These are phyloP conservation scores for Sebastes oblongus DNA, from an alignment of 2,797 vertebrate genomes.

Conservation along the genomic window DNA sequence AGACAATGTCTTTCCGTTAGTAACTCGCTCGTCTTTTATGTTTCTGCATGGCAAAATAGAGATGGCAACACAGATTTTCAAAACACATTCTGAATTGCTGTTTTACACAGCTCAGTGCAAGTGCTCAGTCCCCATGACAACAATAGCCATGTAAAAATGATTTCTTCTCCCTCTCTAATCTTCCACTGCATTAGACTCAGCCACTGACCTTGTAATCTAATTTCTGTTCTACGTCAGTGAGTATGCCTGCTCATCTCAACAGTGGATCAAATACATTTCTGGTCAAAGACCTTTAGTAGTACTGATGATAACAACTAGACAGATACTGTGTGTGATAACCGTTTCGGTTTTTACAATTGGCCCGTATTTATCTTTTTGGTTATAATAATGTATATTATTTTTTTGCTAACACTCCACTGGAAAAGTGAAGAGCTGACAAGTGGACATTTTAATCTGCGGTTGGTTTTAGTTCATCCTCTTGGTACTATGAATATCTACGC, in stretches of 20 bases:
- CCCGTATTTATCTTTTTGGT: not conserved
- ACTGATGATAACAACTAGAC: constrained; percentile 19
- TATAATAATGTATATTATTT: not conserved
- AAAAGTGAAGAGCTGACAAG: not conserved
- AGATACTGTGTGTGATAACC: not conserved
- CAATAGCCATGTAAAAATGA: constrained; percentile 57
- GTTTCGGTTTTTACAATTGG: not conserved
- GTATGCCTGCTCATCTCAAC: constrained; percentile 48
- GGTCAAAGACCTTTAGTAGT: constrained; percentile 42
- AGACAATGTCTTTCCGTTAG: not conserved
- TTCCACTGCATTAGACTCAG: constrained; percentile 62
- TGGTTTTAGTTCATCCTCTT: not conserved
- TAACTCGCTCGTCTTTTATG: not conserved
- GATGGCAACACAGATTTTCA: constrained; percentile 23
- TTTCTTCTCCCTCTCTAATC: constrained; percentile 58
- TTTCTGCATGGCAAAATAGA: constrained; percentile 8
- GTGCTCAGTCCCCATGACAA: constrained; percentile 62
- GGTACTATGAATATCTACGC: not conserved
- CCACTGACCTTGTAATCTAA: constrained; percentile 68
- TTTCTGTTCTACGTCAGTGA: constrained; percentile 59
- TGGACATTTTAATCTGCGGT: not conserved
- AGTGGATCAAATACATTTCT: constrained; percentile 47
- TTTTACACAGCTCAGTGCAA: constrained; percentile 43
- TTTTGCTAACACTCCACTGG: not conserved
- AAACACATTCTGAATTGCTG: constrained; percentile 43